Conservation (phyloP, 1,140 invertebrate species). For the Phymorhynchus buccinoides region DNA sequence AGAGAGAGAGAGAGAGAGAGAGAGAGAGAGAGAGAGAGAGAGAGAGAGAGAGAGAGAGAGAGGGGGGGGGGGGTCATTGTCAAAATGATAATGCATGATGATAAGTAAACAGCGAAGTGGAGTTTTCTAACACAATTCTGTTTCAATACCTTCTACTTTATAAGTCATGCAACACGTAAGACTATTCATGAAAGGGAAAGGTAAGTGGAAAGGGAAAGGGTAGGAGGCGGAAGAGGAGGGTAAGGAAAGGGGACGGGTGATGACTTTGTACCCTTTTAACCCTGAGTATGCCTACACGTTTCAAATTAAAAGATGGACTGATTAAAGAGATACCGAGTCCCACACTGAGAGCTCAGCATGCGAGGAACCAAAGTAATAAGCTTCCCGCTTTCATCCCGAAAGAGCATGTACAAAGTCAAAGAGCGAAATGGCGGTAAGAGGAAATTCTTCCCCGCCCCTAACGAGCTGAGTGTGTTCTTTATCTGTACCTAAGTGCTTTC, state of each 20-base stretch:
- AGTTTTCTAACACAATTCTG: too few relatives aligned
- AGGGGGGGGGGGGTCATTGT: neutral
- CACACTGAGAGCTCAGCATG: neutral
- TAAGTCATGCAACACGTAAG: too few relatives aligned
- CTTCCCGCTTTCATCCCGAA: neutral
- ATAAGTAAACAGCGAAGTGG: too few relatives aligned
- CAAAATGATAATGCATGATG: too few relatives aligned
- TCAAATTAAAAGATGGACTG: too few relatives aligned
- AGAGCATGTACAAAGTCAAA: neutral
- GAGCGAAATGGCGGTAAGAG: neutral
- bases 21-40: neutral
- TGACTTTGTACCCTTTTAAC: too few relatives aligned
- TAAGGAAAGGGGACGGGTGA: too few relatives aligned
- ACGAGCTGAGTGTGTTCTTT: slow-evolving; percentile 6
- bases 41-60: slow-evolving; percentile 10
- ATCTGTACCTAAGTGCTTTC: slow-evolving; percentile 14
- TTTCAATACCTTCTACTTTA: too few relatives aligned
- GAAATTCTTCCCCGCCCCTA: neutral
- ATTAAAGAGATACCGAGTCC: neutral
- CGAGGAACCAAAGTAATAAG: neutral
- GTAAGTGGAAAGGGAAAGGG: too few relatives aligned
- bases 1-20: neutral
- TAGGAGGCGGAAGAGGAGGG: too few relatives aligned
- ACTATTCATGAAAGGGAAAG: too few relatives aligned
- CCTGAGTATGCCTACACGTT: too few relatives aligned